Evolutionary conservation across 2,888 invertebrate species (phyloP), one percentile per base, ranked within the genome.

Genomic region (Acleris emargana): DNA sequence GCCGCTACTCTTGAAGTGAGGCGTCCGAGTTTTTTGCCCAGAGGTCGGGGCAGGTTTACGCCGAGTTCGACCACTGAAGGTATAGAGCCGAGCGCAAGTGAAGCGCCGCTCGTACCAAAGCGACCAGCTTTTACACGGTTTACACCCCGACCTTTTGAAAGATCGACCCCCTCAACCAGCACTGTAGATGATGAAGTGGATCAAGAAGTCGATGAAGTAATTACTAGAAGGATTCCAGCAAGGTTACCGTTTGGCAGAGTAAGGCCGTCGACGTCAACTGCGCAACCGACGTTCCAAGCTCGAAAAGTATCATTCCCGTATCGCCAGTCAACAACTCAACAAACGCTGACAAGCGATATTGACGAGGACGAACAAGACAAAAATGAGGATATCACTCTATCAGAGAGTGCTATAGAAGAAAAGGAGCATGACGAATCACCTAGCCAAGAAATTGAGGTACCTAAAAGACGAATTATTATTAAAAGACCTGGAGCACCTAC

Each of bases 361-460:
- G 82, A 85, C 52, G 84, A 83, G 32, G 84, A 86, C 18, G 88
- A 87, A 67, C 69, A 77, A 38, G 89, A 91, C 63, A 88, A 82
- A 75, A 75, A 73, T 60, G 91, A 91, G 67, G 91, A 91, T 68
- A 92, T 93, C 68, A 80, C 82, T 61, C 76, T 93, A 50, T 93
- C 93, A n/a, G 93, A 93, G 78, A 90, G 87, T 78, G 84, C 90
- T n/a, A 88, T 91, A 67, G 90, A 83, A 75, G 91, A 91, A 71
- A 87, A 91, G 71, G 91, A 91, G 73, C 91, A 92, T n/a, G 78
- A 84, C 38, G 86, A 45, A 5, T 25, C 43, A 20, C 32, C 20
- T 22, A 22, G 22, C 20, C 38, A 86, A 59, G 70, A 73, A 54
- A 64, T 70, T n/a, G 76, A 71, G 62, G 67, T 68, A 38, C 83